A percentile compares a stretch with the other conserved stretches of the same genome.
phyloP scores from a whole-genome alignment of 2,888 invertebrate species.

The Microplitis manilae region DNA sequence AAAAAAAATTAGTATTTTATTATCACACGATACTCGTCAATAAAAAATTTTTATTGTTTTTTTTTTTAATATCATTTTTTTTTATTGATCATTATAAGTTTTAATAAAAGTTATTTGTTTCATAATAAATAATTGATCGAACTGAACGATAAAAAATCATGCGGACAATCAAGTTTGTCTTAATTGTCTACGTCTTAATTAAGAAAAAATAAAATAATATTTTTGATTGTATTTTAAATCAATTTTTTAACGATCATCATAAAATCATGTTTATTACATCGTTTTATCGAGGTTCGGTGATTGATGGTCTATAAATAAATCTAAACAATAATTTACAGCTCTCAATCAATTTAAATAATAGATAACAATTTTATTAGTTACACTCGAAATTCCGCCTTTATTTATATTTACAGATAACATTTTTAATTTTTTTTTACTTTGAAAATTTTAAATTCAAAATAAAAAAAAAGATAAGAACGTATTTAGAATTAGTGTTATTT shows the following conservation, averaged over 20 bases:
- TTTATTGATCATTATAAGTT: background rate
- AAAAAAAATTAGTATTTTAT: background rate
- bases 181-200: no score
- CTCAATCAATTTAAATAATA: background rate
- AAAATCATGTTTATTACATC: background rate
- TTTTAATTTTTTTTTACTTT: no score
- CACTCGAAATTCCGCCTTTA: no score
- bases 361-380: background rate
- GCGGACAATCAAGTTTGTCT: background rate
- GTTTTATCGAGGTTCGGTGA: background rate
- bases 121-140: background rate
- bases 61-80: background rate
- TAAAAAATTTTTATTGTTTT: background rate
- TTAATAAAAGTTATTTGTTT: background rate
- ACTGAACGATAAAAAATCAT: background rate
- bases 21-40: background rate
- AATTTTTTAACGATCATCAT: background rate
- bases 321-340: background rate
- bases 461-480: no score
- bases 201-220: no score
- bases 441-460: no score
- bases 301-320: background rate
- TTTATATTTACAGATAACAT: no score
- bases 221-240: background rate
- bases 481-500: no score